Percentiles rank a stretch among this genome's conserved stretches.
Conservation (phyloP, 2,888 invertebrate genomes). For the Podotricha telesiphe region DNA sequence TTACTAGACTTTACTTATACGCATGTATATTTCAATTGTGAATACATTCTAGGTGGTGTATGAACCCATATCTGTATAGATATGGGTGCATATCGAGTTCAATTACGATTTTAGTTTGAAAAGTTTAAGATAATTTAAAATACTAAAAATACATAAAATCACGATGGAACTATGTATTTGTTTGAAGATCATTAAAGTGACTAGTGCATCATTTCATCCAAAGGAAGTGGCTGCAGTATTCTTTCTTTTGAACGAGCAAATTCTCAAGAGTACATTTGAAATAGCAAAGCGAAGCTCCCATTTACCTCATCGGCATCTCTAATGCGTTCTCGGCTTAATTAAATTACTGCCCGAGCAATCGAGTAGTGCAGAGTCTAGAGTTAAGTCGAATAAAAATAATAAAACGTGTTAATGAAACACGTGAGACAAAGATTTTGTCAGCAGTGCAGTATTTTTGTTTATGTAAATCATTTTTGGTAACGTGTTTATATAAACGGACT, state of each 20-base stretch:
- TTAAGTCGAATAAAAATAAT: conserved; percentile 46
- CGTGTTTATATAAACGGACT: too few species aligned
- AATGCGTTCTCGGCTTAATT: conserved; percentile 71
- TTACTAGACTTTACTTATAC: too few species aligned
- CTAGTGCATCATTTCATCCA: conserved; percentile 28
- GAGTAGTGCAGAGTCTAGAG: conserved; percentile 56
- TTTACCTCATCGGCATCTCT: conserved; percentile 62
- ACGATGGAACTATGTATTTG: background rate
- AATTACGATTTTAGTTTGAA: too few species aligned
- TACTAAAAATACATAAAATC: background rate
- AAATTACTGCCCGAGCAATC: conserved; percentile 66
- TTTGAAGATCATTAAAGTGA: conserved; percentile 24
- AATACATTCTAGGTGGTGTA: too few species aligned
- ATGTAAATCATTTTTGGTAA: too few species aligned
- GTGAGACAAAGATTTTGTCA: too few species aligned
- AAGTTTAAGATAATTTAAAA: background rate
- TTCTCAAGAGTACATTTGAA: conserved; percentile 49
- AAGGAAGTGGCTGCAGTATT: conserved; percentile 34
- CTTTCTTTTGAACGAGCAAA: conserved; percentile 44
- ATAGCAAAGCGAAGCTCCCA: conserved; percentile 54
- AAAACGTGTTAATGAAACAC: too few species aligned
- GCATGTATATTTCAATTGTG: too few species aligned
- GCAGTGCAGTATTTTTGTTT: too few species aligned
- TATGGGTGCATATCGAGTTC: too few species aligned
- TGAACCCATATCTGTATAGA: too few species aligned